A percentile compares a stretch with the other conserved stretches of the same genome.
Conservation (phyloP, 2,888 invertebrate species). For the Acanthosepion lycidas region DNA sequence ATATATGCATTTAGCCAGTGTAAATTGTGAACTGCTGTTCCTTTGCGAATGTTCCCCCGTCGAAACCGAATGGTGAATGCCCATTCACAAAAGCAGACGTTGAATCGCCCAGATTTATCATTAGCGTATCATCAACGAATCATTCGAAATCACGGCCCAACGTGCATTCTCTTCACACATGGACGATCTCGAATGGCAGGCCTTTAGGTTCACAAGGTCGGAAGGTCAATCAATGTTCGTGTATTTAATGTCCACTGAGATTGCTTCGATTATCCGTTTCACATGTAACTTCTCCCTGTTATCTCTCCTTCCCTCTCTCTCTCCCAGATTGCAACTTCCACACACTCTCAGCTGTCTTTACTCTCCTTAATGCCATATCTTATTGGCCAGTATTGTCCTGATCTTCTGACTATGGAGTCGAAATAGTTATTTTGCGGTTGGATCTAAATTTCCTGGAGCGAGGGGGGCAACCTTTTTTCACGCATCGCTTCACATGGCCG, state of each 20-base stretch:
- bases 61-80: background rate
- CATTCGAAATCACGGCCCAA: background rate
- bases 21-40: background rate
- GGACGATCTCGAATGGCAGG: background rate
- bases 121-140: background rate
- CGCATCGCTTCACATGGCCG: too few relatives aligned
- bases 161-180: background rate
- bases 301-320: background rate
- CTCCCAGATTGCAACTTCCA: background rate
- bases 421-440: too few relatives aligned
- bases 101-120: background rate
- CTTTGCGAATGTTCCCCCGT: background rate
- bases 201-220: background rate
- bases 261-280: background rate
- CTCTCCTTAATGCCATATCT: too few relatives aligned
- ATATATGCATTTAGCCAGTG: background rate
- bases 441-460: too few relatives aligned
- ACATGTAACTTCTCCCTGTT: background rate
- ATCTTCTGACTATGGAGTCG: too few relatives aligned
- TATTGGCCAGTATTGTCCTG: too few relatives aligned
- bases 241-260: background rate
- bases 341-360: background rate
- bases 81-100: background rate
- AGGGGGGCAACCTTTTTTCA: too few relatives aligned
- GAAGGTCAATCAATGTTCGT: background rate